Evolutionary conservation across 2,797 vertebrate genomes (phyloP), one percentile per base, ranked within the genome.

Genomic region (Gymnothorax reevesii): DNA sequence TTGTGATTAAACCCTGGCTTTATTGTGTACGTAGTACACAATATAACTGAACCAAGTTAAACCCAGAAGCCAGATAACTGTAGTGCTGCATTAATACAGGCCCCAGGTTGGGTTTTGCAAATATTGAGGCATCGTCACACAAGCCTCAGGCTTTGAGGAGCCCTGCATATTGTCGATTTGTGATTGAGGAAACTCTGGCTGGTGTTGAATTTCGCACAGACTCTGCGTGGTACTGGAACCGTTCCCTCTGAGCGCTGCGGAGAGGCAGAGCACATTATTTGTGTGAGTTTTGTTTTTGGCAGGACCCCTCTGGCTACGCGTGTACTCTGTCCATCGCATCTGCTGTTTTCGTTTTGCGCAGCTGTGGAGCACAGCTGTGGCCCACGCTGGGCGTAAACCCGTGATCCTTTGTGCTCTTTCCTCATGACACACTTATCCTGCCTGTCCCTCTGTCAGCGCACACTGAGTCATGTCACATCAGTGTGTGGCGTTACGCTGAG

Each of bases 281-380:
- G 42, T 22, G 13, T 8, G 49, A 3, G 33, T 52, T 54, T 10
- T 79, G 22, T 15, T 22, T 79, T 55, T n/a, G 75, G 75, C 75
- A 1, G 75, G 17, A 17, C 5, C 20, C 75, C 49, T 20, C 75
- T 4, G 17, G 75, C 49, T 3, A 20, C 3, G 15, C 75, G 10
- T 10, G 7, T 77, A 8, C 42, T 15, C 3, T 3, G 75, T 54
- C 54, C 22, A 17, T 33, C 3, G 17, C 49, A 7, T 79, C 5
- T 20, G 75, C 75, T 54, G 49, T 7, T n/a, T 79, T 22, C 10
- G 42, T 79, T 22, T 55, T 3, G 75, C 49, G 6, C 20, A 8
- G 75, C 75, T 77, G 73, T 49, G 33, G 42, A 79, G 17, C 75
- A 42, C 42, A 54, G 75, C 75, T 79, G 75, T 79, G 75, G 22